Base-by-base conservation (phyloP, 1,140 invertebrate genomes). In the Caenorhabditis briggsae region DNA sequence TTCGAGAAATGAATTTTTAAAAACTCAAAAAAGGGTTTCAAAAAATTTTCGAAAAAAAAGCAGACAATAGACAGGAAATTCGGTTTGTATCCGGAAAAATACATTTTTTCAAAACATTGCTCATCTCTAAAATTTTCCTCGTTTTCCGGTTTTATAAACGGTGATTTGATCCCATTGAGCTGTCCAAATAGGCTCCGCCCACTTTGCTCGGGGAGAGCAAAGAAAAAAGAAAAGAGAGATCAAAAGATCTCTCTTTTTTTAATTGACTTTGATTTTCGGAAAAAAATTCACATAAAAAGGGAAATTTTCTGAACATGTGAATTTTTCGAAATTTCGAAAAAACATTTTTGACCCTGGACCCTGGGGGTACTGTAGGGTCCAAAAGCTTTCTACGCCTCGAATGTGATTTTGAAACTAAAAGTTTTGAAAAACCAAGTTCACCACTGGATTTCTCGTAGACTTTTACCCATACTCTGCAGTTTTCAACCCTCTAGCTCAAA, bases 161-260 rank as follows among this genome's bases (percentile, higher is more conserved):
- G 18, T 14, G n/a, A 53, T 53, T 58, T 58, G 56, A 58, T 58
- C 56, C n/a, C n/a, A 58, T 58, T 20, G 56, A 58, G 56, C 56
- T 58, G 56, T 58, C 56, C 7, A n/a, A 20, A 25, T 25, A 61
- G 59, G 23, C 59, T 61, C 59, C 59, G 23, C 59, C 59, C n/a
- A 25, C 59, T 23, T 61, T 61, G 16, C 8, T n/a, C n/a, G 5
- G 5, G 50, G 50, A 53, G 9, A 53, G 16, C 23, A 23, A 12
- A 8, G 56, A n/a, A 20, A 58, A n/a, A 58, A 58, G 56, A 58
- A 3, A 58, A 8, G 8, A 8, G 16, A n/a, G n/a, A 58, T 58
- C 56, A n/a, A n/a, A 58, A n/a, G 56, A n/a, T 20, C 16, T 3
- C 56, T n/a, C 20, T 58, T 16, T 0, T 58, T 58, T 58, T 58